Conservation (phyloP, 1,140 invertebrate species). For the Polypedilum vanderplanki region DNA sequence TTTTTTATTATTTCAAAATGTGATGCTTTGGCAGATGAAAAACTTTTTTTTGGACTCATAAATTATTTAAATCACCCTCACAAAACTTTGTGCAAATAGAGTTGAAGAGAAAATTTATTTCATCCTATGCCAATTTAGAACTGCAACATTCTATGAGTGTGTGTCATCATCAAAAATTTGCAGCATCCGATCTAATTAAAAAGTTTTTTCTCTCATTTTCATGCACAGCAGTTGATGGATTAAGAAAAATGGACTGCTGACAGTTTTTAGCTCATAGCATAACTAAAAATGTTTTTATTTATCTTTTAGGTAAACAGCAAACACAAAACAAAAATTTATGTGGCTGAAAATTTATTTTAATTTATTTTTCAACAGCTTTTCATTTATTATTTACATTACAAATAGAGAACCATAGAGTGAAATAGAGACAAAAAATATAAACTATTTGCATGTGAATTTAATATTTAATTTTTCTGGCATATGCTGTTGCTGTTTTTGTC, state of each 20-base stretch:
- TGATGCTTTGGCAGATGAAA: background rate
- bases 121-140: background rate
- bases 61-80: no score
- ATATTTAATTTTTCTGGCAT: background rate
- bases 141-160: background rate
- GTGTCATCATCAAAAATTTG: background rate
- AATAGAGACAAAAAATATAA: no score
- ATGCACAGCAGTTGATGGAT: background rate
- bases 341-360: background rate
- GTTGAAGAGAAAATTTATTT: background rate
- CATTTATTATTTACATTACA: background rate
- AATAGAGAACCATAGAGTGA: background rate
- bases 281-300: background rate
- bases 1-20: no score
- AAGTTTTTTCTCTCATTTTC: background rate
- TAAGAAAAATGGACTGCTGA: conserved; percentile 10
- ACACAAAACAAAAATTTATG: no score
- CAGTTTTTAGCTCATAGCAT: background rate
- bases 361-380: background rate
- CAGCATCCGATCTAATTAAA: conserved; percentile 12
- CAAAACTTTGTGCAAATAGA: no score
- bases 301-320: no score
- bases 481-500: background rate
- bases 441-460: no score
- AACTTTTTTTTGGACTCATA: background rate